Percentiles rank a stretch among this genome's conserved stretches.
Conservation (phyloP, 2,888 invertebrate genomes). For the Blastobasis adustella region DNA sequence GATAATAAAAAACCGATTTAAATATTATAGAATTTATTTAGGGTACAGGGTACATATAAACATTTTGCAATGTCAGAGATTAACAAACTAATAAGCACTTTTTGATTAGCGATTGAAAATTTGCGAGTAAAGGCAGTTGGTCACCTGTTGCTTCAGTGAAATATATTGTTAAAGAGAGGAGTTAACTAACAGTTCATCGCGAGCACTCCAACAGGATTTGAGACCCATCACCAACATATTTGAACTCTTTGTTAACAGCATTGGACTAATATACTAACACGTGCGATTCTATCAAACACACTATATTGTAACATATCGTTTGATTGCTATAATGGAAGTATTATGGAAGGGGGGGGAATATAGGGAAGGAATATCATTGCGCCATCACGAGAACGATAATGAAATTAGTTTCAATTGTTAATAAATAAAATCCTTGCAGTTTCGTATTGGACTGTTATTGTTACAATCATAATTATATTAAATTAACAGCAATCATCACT, state of each 20-base stretch:
- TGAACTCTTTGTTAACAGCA: neutral
- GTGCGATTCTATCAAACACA: neutral
- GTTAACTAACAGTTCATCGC: slow-evolving; percentile 19
- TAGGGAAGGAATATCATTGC: too few species aligned
- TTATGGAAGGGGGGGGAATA: too few species aligned
- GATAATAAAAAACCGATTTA: slow-evolving; percentile 46
- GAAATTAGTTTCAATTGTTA: too few species aligned
- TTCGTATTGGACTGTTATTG: too few species aligned
- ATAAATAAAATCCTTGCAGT: too few species aligned
- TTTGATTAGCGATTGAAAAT: slow-evolving; percentile 61
- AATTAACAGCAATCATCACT: too few species aligned
- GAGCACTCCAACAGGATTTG: too few species aligned
- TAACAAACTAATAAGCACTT: slow-evolving; percentile 72
- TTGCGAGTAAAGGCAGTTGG: slow-evolving; percentile 46
- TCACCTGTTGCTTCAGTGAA: slow-evolving; percentile 39
- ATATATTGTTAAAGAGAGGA: slow-evolving; percentile 45
- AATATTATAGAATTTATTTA: slow-evolving; percentile 73
- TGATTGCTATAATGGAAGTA: neutral
- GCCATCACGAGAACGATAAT: too few species aligned
- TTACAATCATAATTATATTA: too few species aligned
- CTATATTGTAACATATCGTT: neutral
- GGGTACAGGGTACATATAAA: slow-evolving; percentile 74
- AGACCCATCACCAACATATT: too few species aligned
- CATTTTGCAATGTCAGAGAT: slow-evolving; percentile 71
- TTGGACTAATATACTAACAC: neutral